Evolutionary conservation across 2,797 vertebrate genomes (phyloP), one percentile per base, ranked within the genome.

Genomic region (Tiaroga cobitis): DNA sequence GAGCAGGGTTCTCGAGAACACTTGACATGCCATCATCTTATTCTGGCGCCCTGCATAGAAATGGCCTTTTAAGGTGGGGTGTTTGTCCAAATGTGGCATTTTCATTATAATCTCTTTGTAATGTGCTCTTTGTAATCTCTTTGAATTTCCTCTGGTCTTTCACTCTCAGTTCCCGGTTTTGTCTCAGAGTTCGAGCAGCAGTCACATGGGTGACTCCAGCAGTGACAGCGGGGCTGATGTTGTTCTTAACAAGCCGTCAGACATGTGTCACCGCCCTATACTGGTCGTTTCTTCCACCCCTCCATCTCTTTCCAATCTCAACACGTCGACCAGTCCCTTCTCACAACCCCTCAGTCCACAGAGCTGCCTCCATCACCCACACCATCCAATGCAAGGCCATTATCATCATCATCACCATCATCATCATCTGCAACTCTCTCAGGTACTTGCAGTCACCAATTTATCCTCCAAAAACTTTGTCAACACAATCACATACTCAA

Each of bases 221-320:
- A 96, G 95, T 11, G 94, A 96, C 88, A 96, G 94, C 19, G 94
- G 95, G 67, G 94, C 92, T 65, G 95, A 96, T 91, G 92, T 95
- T 77, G 93, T 94, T 69, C 94, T 94, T 84, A 21, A 87, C 87
- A 96, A 95, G 85, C 90, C 91, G 19, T 73, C 94, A 19, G 95
- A 96, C 73, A 91, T 93, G 88, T 95, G 95, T 89, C 95, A 95
- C 86, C 94, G 94, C 69, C 94, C 94, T 2, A 92, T 95, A 0
- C 91, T 95, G 88, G 94, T 95, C 84, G 93, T 96, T 70, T 95
- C 95, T 2, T 94, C 95, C 0, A 92, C 74, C 15, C 88, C 92
- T 26, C 86, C 90, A 70, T 93, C 95, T 0, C 92, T 94, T 37
- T 88, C 94, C 74, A 93, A 92, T 49, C 21, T 86, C 8, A 84